Evolutionary conservation across 1,140 invertebrate genomes (phyloP), one percentile per base, ranked within the genome.

Genomic region (Chionoecetes opilio): DNA sequence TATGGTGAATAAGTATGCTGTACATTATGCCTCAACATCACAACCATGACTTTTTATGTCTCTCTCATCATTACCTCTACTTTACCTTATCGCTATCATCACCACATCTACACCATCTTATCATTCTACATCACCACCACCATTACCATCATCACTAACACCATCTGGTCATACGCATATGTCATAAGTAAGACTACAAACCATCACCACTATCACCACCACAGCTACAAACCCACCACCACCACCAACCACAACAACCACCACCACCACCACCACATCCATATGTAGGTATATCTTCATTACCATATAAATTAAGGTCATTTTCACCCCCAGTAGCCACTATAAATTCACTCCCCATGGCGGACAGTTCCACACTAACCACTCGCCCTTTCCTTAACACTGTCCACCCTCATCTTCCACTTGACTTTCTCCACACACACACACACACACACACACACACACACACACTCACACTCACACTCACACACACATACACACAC

Each of bases 241-340:
- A 75, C 26, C 1, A n/a, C 63, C 63, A n/a, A n/a, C 63, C 63
- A 75, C n/a, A 17, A n/a, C 63, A 11, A 26, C 21, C 63, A 75
- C 9, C 6, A n/a, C 26, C 63, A 75, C 63, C 63, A 75, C 63
- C 63, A 75, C 63, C 63, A 14, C 46, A 0, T 9, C 46, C 46
- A 53, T 53, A 53, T 17, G 9, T 17, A 26, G 6, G 21, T 75
- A 75, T 21, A n/a, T 75, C 63, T n/a, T 26, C 63, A 75, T 75
- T 75, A 75, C 63, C 63, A 75, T 75, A 75, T 75, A 75, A 75
- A 75, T 75, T 17, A 75, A 75, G 63, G 63, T 8, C 63, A n/a
- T 75, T n/a, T 21, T 26, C 63, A 21, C 63, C 63, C 21, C 63
- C 63, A 75, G 63, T 75, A 75, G 63, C 63, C 63, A n/a, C 63